Base-by-base conservation (phyloP, 30 jellyfish, hydroid and myxozoan genomes). In the Mastigias papua region DNA sequence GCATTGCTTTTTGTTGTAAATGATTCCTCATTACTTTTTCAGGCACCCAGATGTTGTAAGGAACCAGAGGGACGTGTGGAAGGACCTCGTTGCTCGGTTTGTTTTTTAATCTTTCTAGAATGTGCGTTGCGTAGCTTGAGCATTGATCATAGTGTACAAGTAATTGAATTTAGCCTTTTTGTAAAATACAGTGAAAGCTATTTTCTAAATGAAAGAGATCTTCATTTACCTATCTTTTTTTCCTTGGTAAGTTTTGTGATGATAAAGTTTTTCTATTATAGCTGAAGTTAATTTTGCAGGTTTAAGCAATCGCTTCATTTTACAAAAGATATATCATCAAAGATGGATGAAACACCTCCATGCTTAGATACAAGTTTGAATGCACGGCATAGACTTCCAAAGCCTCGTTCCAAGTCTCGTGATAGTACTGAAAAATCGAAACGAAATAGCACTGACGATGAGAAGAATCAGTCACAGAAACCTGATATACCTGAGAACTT, bases 21-120 rank as follows among this genome's bases (percentile, higher is more conserved):
- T 19, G 7, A 54, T 21, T 54, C 25, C 5, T 54, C 17, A 5
- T 54, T 10, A 10, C 23, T 11, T 54, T 54, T 6, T 3, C 67
- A 89, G 97, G 67, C 95, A 91, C 49, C 92, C 73, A 20, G 97
- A 91, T 21, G 91, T 78, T 27, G 83, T 84, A 10, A 67, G 80
- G 50, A 54, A 78, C 62, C 97, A 91, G 78, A 73, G 62, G 32
- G 87, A 51, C 11, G 89, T 85, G 22, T 91, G 97, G 97, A 80
- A 69, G 49, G 80, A 58, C 32, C 72, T 74, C 26, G 84, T 82
- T 48, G 69, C 84, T 62, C 46, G 89, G 97, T 90, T 30, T 46
- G 85, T 6, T 48, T 1, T 20, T 35, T 42, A 9, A 8, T 8
- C 66, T 35, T 73, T 20, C 35, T 20, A 15, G 37, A 23, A 21